Conservation (phyloP, 2,797 vertebrate genomes). For the Tokudaia muenninki region DNA sequence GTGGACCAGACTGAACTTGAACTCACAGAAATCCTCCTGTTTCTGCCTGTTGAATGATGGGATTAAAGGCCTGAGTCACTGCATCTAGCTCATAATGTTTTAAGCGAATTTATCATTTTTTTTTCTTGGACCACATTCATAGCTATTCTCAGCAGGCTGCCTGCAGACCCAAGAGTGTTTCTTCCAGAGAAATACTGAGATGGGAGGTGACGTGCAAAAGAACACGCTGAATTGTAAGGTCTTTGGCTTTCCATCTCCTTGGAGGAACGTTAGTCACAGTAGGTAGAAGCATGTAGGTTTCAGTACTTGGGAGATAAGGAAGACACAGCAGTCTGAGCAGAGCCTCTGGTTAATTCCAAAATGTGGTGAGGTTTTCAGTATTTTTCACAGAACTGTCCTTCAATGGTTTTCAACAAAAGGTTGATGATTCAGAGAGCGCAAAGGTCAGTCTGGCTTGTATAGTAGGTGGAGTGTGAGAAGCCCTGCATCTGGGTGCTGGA, state of each 20-base stretch:
- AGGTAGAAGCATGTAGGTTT: background rate
- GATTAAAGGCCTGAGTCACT: background rate
- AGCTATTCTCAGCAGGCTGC: background rate
- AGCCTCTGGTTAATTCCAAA: slow-evolving; percentile 23
- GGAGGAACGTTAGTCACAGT: background rate
- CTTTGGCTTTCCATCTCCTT: slow-evolving; percentile 28
- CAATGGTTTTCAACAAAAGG: slow-evolving; percentile 57
- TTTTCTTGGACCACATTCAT: background rate
- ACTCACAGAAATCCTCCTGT: background rate
- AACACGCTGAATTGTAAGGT: background rate
- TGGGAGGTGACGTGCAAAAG: background rate
- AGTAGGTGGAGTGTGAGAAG: slow-evolving; percentile 6
- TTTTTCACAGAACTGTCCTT: slow-evolving; percentile 59
- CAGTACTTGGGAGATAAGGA: background rate
- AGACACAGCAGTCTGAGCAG: slow-evolving; percentile 1
- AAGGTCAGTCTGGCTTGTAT: slow-evolving; percentile 62
- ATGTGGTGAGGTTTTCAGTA: slow-evolving; percentile 16
- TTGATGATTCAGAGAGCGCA: slow-evolving; percentile 52
- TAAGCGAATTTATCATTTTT: background rate
- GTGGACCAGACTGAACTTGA: background rate
- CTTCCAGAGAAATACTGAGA: background rate
- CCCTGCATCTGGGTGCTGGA: background rate
- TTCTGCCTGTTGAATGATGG: background rate
- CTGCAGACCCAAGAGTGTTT: background rate
- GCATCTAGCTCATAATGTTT: background rate